Percentiles rank a stretch among this genome's conserved stretches.
Conservation (phyloP, 2,113 vertebrate species). For the Harpagus bidentatus region DNA sequence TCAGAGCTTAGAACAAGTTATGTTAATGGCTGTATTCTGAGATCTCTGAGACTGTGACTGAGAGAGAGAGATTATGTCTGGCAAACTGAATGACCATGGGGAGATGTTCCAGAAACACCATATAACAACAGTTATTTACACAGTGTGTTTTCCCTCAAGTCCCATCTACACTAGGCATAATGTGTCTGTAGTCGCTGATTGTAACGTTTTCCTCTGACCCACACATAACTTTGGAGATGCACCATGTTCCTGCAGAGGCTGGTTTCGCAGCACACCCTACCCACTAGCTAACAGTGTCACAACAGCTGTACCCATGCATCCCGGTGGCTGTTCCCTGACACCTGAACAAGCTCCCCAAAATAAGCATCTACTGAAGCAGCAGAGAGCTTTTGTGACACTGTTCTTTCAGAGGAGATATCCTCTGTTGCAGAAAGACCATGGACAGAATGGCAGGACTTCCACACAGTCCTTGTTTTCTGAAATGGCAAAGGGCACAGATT, state of each 20-base stretch:
- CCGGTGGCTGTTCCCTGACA: background rate
- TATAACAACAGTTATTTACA: background rate
- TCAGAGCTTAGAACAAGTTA: background rate
- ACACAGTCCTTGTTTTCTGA: rapidly evolving
- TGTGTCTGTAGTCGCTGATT: background rate
- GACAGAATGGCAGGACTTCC: background rate
- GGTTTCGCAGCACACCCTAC: background rate
- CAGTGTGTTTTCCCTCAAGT: background rate
- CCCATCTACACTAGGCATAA: background rate
- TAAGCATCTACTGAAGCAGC: background rate
- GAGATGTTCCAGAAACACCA: background rate
- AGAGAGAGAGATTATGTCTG: background rate
- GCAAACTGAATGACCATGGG: background rate
- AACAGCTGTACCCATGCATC: no score
- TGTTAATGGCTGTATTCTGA: background rate
- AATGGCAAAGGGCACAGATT: background rate
- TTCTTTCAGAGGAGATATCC: background rate
- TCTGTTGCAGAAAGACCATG: background rate
- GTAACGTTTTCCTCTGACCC: background rate
- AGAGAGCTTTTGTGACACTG: background rate
- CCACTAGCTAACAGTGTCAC: background rate
- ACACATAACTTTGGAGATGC: rapidly evolving
- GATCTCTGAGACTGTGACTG: background rate
- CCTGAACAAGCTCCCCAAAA: background rate
- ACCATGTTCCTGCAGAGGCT: background rate